Evolutionary conservation across 2,797 vertebrate species (phyloP).

Genomic region (Propithecus perrieri): DNA sequence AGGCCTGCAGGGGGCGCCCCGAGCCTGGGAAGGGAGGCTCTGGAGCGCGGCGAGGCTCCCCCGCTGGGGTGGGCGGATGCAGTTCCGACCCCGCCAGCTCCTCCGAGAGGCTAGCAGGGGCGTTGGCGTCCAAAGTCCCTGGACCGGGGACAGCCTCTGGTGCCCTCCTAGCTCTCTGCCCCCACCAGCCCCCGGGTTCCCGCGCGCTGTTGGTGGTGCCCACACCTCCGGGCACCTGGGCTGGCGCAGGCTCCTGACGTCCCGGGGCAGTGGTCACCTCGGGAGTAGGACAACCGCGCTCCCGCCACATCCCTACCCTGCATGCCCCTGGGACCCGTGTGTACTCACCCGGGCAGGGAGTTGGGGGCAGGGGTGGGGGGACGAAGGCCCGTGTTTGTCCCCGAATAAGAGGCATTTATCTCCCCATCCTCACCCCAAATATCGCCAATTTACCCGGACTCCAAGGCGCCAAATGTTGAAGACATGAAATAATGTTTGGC

Average conservation of each 20-base stretch:
- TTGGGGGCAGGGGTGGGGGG: no score
- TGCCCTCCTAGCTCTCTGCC: background rate
- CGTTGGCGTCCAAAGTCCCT: rapidly evolving
- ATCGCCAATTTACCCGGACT: background rate
- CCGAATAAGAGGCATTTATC: background rate
- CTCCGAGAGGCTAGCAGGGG: background rate
- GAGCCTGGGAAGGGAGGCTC: background rate
- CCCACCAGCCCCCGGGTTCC: rapidly evolving
- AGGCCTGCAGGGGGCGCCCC: conserved; percentile 52
- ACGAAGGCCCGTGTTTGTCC: background rate
- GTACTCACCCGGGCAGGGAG: rapidly evolving
- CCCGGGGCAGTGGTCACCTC: no score
- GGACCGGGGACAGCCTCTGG: background rate
- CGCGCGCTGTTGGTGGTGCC: background rate
- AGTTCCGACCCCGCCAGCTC: rapidly evolving
- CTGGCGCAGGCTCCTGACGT: background rate
- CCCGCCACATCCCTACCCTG: background rate
- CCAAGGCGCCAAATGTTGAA: background rate
- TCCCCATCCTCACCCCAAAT: background rate
- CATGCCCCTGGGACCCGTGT: background rate
- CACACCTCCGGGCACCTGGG: rapidly evolving
- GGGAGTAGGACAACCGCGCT: background rate
- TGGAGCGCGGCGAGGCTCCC: rapidly evolving
- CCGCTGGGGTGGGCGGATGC: rapidly evolving
- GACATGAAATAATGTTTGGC: background rate